Base-by-base conservation (phyloP, 1,140 invertebrate genomes). In the Neomicropteryx cornuta region DNA sequence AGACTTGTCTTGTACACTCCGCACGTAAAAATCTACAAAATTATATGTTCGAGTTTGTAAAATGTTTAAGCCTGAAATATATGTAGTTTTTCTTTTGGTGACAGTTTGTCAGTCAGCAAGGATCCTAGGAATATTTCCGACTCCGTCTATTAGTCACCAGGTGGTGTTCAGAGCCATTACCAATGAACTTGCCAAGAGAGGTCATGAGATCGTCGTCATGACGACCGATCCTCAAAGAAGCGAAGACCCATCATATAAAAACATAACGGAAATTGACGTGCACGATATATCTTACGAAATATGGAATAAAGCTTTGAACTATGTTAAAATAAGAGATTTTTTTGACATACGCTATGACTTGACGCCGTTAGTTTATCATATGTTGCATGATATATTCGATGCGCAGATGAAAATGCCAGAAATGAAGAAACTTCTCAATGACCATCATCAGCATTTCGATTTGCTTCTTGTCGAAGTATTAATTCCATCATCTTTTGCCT, bases 91-190 rank as follows among this genome's bases (percentile, higher is more conserved):
- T n/a, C n/a, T n/a, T n/a, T n/a, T n/a, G n/a, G n/a, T n/a, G n/a
- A n/a, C n/a, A n/a, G n/a, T n/a, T n/a, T 32, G 16, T 43, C 10
- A 17, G 16, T 27, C 23, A 20, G 51, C 52, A 1, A 48, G 55
- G 49, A 66, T 72, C 40, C 50, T 72, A 20, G 58, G 48, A n/a
- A 46, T 71, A 16, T 61, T 64, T 40, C 65, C 68, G 18, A 53
- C 58, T 10, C 60, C 65, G 21, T 58, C 53, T 0, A 44, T 42
- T 4, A 70, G 67, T 47, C 67, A 73, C 49, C 60, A 66, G 41
- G 49, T 62, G 20, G 55, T 68, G 18, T 65, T 66, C 40, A 41
- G 54, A 40, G 45, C 58, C 10, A 19, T 68, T 3, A 50, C 49
- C 3, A 45, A 50, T 35, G 60, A 56, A 24, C 42, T 74, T 16